phyloP scores from a whole-genome alignment of 92 coral and sea anemone genomes.

The Isaurus tuberculatus region DNA sequence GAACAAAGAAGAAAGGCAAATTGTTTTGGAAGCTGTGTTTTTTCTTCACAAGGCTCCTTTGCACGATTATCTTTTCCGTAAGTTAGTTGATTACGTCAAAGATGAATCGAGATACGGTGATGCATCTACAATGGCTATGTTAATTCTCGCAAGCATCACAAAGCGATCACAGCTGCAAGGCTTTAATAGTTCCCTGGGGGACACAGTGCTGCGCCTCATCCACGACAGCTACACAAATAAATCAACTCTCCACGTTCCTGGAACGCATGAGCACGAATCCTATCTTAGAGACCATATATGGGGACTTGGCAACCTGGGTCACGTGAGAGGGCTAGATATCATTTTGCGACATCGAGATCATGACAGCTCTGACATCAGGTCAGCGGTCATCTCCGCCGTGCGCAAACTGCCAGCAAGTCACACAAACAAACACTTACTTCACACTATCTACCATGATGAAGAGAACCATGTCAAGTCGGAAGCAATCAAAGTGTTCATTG shows the following conservation, averaged over 20 bases:
- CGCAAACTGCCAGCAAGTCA: conserved; percentile 75
- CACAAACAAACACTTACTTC: conserved; percentile 66
- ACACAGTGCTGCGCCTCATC: conserved; percentile 63
- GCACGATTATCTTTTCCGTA: conserved; percentile 65
- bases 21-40: conserved; percentile 79
- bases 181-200: conserved; percentile 70
- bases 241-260: conserved; percentile 66
- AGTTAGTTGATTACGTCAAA: conserved; percentile 24
- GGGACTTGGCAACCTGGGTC: conserved; percentile 94
- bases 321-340: conserved; percentile 64
- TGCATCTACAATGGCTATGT: conserved; percentile 67
- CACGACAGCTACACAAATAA: conserved; percentile 78
- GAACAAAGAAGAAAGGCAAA: conserved; percentile 78
- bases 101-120: conserved; percentile 25
- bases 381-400: conserved; percentile 86
- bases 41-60: conserved; percentile 92
- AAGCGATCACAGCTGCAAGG: conserved; percentile 74
- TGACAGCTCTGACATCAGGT: conserved; percentile 83
- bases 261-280: conserved; percentile 69
- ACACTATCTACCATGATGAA: conserved; percentile 74
- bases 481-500: conserved; percentile 80
- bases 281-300: conserved; percentile 85
- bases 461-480: conserved; percentile 82
- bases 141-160: conserved; percentile 74
- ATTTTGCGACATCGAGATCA: conserved; percentile 78